phyloP scores from a whole-genome alignment of 1,140 invertebrate species.

The Tetramorium simillimum region DNA sequence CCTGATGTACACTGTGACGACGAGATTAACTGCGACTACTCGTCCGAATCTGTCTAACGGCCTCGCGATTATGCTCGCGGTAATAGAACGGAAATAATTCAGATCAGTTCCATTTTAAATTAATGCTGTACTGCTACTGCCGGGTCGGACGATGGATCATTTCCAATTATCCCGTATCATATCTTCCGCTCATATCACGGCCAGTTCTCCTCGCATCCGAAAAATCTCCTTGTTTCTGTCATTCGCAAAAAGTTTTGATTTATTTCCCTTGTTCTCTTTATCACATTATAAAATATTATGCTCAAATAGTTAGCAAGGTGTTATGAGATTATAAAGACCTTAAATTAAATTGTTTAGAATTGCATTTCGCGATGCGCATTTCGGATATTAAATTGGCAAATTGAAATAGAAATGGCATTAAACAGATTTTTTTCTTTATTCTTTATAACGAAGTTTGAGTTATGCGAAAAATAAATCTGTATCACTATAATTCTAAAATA shows the following conservation, averaged over 20 bases:
- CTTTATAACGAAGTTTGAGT: not conserved
- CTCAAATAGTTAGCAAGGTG: not conserved
- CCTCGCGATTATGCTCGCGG: constrained; percentile 19
- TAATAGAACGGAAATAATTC: constrained; percentile 71
- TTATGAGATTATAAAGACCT: not conserved
- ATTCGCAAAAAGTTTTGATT: constrained; percentile 1
- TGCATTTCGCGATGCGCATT: not conserved
- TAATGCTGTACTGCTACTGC: constrained; percentile 10
- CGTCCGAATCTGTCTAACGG: not conserved
- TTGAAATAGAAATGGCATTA: not conserved
- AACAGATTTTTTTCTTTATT: not conserved
- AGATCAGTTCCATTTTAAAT: constrained; percentile 52
- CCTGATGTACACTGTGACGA: not conserved
- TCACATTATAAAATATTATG: not conserved
- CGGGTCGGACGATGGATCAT: constrained; percentile 61
- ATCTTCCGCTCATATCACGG: not conserved
- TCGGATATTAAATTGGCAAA: not conserved
- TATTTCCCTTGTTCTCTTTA: not conserved
- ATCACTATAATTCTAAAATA: not conserved
- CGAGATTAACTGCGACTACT: constrained; percentile 5
- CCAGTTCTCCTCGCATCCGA: not conserved
- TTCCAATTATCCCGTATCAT: constrained; percentile 58
- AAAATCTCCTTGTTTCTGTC: constrained; percentile 11
- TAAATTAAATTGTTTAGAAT: constrained; percentile 4
- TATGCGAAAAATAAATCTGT: not conserved